phyloP scores from a whole-genome alignment of 2,113 vertebrate species.

The Chamaea fasciata region DNA sequence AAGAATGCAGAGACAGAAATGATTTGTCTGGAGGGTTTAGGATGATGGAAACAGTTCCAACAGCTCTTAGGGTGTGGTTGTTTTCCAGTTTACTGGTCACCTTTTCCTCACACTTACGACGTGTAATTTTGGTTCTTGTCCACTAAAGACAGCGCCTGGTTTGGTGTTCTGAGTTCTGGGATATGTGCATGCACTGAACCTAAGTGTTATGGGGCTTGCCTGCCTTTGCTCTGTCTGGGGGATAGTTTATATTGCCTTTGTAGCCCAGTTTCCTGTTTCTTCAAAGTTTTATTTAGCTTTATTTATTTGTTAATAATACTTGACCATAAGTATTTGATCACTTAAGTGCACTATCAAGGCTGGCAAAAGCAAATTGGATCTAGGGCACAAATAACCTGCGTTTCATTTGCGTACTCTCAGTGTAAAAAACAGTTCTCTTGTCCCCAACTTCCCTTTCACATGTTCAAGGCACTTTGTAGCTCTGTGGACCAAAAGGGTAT shows the following conservation, averaged over 20 bases:
- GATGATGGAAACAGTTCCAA: neutral
- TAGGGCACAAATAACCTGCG: neutral
- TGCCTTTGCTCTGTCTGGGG: neutral
- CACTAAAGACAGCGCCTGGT: neutral
- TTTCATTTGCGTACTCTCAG: neutral
- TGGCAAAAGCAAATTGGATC: neutral
- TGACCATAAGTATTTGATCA: neutral
- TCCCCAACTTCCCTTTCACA: too few species aligned
- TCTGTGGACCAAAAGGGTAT: accelerated
- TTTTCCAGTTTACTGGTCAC: neutral
- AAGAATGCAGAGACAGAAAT: neutral
- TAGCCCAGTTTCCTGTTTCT: neutral
- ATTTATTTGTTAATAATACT: neutral
- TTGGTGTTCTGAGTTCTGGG: neutral
- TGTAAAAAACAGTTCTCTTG: neutral
- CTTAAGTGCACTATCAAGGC: neutral
- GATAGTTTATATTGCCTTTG: neutral
- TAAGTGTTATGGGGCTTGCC: neutral
- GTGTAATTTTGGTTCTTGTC: neutral
- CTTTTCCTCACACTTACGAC: neutral
- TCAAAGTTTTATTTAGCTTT: neutral
- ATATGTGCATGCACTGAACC: neutral
- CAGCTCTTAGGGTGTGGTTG: neutral
- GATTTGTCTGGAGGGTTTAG: neutral
- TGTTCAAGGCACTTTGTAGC: neutral